phyloP scores from a whole-genome alignment of 2,113 vertebrate genomes.

The Triplophysa tibetana region DNA sequence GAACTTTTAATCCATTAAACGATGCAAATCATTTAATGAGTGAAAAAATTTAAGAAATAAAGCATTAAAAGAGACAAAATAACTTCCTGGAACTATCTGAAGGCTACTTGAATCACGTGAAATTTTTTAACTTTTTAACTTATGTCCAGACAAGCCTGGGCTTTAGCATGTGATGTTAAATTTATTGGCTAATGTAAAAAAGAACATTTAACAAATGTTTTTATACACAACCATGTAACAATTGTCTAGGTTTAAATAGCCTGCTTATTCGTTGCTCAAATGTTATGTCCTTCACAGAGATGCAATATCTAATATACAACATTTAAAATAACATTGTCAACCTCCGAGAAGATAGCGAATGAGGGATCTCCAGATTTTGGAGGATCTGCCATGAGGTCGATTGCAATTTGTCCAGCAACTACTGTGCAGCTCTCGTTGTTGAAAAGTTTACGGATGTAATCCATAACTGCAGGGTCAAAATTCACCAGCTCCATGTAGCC shows the following conservation, averaged over 20 bases:
- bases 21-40: too few species aligned
- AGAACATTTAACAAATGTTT: too few species aligned
- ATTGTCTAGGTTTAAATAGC: background rate
- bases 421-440: background rate
- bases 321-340: background rate
- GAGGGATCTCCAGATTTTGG: conserved; percentile 73
- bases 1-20: too few species aligned
- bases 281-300: background rate
- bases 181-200: too few species aligned
- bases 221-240: too few species aligned
- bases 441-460: conserved; percentile 35
- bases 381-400: conserved; percentile 70
- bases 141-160: too few species aligned
- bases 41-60: too few species aligned
- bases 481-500: conserved; percentile 79
- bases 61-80: too few species aligned
- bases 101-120: too few species aligned
- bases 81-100: too few species aligned
- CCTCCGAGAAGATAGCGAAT: conserved; percentile 59
- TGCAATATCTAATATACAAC: background rate
- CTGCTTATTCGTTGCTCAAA: background rate
- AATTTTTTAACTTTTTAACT: too few species aligned
- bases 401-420: conserved; percentile 64
- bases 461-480: conserved; percentile 62
- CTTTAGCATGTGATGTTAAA: too few species aligned